Evolutionary conservation across 2,797 vertebrate species (phyloP), one percentile per base, ranked within the genome.

Genomic region (Gymnoscopelus microlampas): DNA sequence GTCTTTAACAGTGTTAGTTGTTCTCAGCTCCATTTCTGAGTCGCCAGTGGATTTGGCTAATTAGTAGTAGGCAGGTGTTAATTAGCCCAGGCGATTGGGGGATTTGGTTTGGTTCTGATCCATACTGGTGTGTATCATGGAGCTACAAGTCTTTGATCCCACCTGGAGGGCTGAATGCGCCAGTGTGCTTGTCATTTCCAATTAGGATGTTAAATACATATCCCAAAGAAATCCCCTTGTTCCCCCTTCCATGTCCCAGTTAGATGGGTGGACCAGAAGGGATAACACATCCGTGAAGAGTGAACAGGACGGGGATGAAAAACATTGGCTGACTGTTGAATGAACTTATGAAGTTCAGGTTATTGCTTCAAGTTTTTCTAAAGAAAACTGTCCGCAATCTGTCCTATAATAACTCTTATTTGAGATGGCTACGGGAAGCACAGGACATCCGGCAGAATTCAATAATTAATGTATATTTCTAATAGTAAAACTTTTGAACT

Each of bases 181-280:
- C 74, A 84, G 84, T 66, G 82, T 82, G 78, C 84, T 79, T 90
- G 90, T 89, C 91, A 85, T 87, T 90, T 86, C 78, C 86, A 91
- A 91, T 92, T 89, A 90, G 85, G 79, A 87, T 78, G 88, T 90
- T 85, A 80, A 89, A 86, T 77, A 85, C 86, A 88, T 88, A 78
- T 85, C 74, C 71, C 78, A 71, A 72, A 85, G 82, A 79, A 82
- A 76, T 60, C 80, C 84, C 73, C 74, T 70, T 69, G 76, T 77
- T 79, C 72, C 70, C 29, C 58, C 13, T 63, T 82, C 69, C 80
- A 72, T 71, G 65, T 85, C 80, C 81, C 75, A 78, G 79, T 68
- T 71, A 81, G 75, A 78, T 75, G 75, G 82, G 82, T 73, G 70
- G 74, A 89, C 86, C 85, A 76, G 78, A 77, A 64, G 68, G 75